Base-by-base conservation (phyloP, 2,888 invertebrate species). In the Aquatica leii region DNA sequence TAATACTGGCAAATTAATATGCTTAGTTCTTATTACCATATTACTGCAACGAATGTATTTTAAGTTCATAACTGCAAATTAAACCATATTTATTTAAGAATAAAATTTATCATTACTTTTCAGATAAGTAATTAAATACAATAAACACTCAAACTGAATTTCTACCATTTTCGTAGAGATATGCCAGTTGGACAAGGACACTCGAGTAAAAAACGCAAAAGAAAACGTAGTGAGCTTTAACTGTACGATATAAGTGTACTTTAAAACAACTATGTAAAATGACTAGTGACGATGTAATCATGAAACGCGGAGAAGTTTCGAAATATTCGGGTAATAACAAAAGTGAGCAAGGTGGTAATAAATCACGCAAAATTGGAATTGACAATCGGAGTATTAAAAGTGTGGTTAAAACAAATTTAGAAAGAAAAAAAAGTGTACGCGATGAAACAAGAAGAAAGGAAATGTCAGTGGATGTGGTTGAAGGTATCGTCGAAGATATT, bases 281-380 rank as follows among this genome's bases (percentile, higher is more conserved):
- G 48, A 57, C 57, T 12, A 49, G 57, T 46, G 57, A 57, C 35
- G 57, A 37, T 21, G 20, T 37, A 14, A 35, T 49, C 12, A 57
- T 17, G 17, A 48, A 48, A 14, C 48, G 48, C 5, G 57, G 48
- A 1, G 57, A 57, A 40, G 20, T 37, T 40, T 1, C 46, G 8
- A 49, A 49, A 11, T 6, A 49, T 35, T 17, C 57, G 1, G 49
- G 35, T 12, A 20, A 18, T 31, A 49, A 17, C 35, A 48, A 46
- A n/a, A 48, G 21, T 3, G 48, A 43, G 14, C 14, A 43, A 17
- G 8, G 14, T n/a, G 14, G 8, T n/a, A 14, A 15, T 3, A 43
- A 17, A 43, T 3, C 15, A 12, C 43, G 43, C 17, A 43, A 43
- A 17, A 8, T 43, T 43, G 43, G 43, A 12, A 8, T 43, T 15